Base-by-base conservation (phyloP, 2,113 vertebrate species). In the Thalassarche chlororhynchos region DNA sequence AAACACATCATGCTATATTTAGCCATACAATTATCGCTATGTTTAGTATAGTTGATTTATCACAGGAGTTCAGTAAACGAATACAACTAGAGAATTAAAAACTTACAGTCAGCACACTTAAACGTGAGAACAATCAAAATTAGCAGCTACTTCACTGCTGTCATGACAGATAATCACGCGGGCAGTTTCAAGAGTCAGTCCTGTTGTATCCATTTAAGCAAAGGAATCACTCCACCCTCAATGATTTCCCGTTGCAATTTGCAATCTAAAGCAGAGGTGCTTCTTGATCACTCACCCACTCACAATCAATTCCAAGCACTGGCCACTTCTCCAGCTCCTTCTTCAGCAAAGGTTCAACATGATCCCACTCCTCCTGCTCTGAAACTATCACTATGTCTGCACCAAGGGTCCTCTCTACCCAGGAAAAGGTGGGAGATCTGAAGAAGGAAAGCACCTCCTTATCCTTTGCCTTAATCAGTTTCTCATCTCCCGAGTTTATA, bases 231-330 rank as follows among this genome's bases (percentile, higher is more conserved):
- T 69, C 32, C 24, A 64, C 42, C 25, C 49, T 62, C 25, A 51
- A 28, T 8, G 15, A 77, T 36, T 72, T 76, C 68, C 76, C 12
- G 4, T 10, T 14, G 42, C 34, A 64, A 54, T 69, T 14, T 60
- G n/a, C 42, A 64, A 18, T 28, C 24, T 49, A 68, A 76, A 69
- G 55, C 46, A 76, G 60, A 84, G 26, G 9, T 0, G 0, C 20
- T 66, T 69, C 62, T 82, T 66, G 18, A 44, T 91, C 71, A 98
- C 99, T 99, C 99, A 99, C 99, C 99, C 99, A 99, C 98, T 99
- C 99, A 96, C 99, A 99, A 97, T 99, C 99, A 5, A 99, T 97
- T 66, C 99, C 99, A 95, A 99, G 99, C 28, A 99, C 99, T 3
- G 99, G 99, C 93, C 98, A 98, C 66, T 97, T 96, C 8, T 98